Evolutionary conservation across 64 coral and sea anemone species (phyloP).

Genomic region (Porites lutea): DNA sequence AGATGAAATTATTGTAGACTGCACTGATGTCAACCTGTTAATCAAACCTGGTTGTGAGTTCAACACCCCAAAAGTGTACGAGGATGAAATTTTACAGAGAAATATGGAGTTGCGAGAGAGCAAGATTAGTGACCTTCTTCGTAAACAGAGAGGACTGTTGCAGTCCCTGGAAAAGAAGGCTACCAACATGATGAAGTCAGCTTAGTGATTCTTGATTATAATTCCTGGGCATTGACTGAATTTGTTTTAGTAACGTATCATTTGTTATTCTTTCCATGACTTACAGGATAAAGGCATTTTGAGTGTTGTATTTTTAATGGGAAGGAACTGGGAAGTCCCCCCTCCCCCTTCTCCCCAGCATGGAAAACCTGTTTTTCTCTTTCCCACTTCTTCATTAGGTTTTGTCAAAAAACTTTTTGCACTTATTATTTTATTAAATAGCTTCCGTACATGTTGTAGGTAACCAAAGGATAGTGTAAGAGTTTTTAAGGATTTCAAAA

Average conservation of each 20-base stretch:
- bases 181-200: neutral
- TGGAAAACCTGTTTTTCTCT: no score
- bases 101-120: constrained; percentile 21
- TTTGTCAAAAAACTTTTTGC: no score
- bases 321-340: no score
- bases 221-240: neutral
- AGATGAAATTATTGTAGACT: neutral
- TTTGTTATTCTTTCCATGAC: no score
- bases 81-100: constrained; percentile 11
- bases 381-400: no score
- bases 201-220: neutral
- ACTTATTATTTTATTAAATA: no score
- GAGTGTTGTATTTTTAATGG: no score
- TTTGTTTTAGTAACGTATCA: neutral
- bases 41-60: neutral
- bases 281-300: no score
- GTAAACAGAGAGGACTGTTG: constrained; percentile 23
- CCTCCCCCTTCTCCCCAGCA: no score
- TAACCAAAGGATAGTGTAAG: no score
- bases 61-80: neutral
- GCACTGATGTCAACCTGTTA: neutral
- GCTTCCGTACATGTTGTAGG: no score
- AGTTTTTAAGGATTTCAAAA: no score
- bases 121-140: constrained; percentile 22
- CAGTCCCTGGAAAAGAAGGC: neutral